Base-by-base conservation (phyloP, 2,888 invertebrate genomes). In the Helobdella robusta region DNA sequence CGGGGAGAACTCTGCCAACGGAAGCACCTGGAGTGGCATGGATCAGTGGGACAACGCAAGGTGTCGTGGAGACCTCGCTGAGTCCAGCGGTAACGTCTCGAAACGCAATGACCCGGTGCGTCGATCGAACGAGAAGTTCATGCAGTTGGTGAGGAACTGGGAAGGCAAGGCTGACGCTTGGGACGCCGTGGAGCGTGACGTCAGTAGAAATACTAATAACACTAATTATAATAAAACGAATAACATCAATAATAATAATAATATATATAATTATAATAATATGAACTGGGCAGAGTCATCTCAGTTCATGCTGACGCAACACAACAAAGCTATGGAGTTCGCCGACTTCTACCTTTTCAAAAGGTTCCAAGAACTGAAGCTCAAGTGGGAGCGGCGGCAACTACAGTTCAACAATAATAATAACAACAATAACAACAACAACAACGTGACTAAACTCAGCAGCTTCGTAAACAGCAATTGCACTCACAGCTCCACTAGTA, bases 311-410 rank as follows among this genome's bases (percentile, higher is more conserved):
- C 28, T 52, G 35, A 28, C 23, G 25, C 60, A 23, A 2, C 61
- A 50, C 50, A 5, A 30, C 30, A 8, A 23, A 23, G 30, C 54
- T 6, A 50, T 52, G 36, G 69, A 70, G 44, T 65, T 59, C 25
- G 60, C 28, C 11, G 68, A 69, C 35, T 58, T 60, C 25, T 61
- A 68, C 34, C 34, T 69, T 44, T 64, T 66, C 58, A 25, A 65
- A 40, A 52, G 62, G 28, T 72, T 72, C 44, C 67, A 71, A 62
- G 71, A 72, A 34, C 63, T 72, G 35, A 59, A 65, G n/a, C 59
- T 64, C 23, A 69, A 68, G 58, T 72, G 69, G 69, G 71, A 72
- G 58, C 59, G 40, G 36, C 61, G 68, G 36, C 63, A 66, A 60
- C 60, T 30, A 20, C 46, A 25, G 48, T n/a, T n/a, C n/a, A n/a